Base-by-base conservation (phyloP, 2,113 vertebrate species). In the Gymnorhina tibicen region DNA sequence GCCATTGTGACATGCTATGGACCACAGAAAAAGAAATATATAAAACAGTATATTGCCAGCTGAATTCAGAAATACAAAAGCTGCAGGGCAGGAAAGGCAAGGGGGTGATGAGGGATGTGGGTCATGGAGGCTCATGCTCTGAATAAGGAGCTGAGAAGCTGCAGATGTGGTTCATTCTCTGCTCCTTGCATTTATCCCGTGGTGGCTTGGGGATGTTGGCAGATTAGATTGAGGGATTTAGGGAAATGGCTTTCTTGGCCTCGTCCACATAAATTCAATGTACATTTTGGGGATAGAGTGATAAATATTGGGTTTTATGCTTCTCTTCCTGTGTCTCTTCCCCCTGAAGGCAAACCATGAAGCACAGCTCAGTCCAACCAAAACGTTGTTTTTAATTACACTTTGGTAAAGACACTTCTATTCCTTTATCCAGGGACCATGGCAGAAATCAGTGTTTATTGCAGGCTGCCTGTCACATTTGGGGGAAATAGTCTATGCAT, bases 231-330 rank as follows among this genome's bases (percentile, higher is more conserved):
- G 92, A 87, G 53, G 52, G 78, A 67, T 89, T 76, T 85, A 5
- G 15, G 24, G 24, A 23, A 58, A 68, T 2, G 4, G 47, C 30
- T 93, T 70, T 91, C 75, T 87, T 91, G 87, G 70, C 35, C 32
- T 85, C 0, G 0, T 41, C 32, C 35, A 28, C 17, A 4, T 63
- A 35, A 85, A 91, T 64, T 49, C 0, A 0, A 9, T 16, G 21
- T 55, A 55, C 16, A 5, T 85, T 94, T 87, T 41, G 42, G 56
- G 39, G 9, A 12, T 13, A 39, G 58, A 60, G 18, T 17, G 32
- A 8, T 72, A 91, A 56, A 60, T 73, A 60, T 11, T 30, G 42
- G 0, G 20, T 67, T 90, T 41, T 73, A 21, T 37, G 24, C 32
- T 83, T 75, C 24, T 73, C 23, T 87, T 85, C 44, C 50, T 55